A percentile compares a stretch with the other conserved stretches of the same genome.
These are phyloP conservation scores for Palythoa grandis DNA, from an alignment of 92 coral and sea anemone genomes.

Conservation along the genomic window DNA sequence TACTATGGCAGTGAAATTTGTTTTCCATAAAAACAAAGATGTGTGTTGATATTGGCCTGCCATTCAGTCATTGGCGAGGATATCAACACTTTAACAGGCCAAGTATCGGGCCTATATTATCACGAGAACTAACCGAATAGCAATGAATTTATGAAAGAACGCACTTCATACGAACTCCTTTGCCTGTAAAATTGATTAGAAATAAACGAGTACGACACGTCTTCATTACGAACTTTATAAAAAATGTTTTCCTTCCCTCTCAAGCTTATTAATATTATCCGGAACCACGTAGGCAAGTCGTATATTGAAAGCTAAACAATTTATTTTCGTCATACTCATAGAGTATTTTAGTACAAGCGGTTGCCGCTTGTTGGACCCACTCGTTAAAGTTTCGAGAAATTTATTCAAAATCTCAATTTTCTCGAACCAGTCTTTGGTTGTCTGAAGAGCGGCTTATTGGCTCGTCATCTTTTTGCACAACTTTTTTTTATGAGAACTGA, in stretches of 20 bases:
- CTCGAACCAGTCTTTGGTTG: too few relatives aligned
- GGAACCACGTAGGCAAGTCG: constrained; percentile 6
- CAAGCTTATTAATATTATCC: background rate
- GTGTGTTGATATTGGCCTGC: background rate
- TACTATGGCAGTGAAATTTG: background rate
- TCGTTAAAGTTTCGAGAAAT: too few relatives aligned
- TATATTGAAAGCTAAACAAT: background rate
- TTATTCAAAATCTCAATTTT: too few relatives aligned
- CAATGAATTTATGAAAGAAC: background rate
- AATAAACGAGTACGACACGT: background rate
- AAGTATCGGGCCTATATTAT: background rate
- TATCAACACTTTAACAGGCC: background rate
- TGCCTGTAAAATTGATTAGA: background rate
- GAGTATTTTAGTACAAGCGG: too few relatives aligned
- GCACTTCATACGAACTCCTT: background rate
- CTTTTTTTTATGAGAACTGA: too few relatives aligned
- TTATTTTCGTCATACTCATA: background rate
- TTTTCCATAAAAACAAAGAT: background rate
- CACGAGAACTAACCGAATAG: background rate
- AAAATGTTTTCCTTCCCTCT: background rate
- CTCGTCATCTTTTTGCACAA: too few relatives aligned
- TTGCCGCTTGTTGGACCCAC: too few relatives aligned
- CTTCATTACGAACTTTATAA: background rate
- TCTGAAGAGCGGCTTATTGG: too few relatives aligned
- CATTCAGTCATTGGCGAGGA: background rate